Base-by-base conservation (phyloP, 2,888 invertebrate species). In the Drosophila pegasa region DNA sequence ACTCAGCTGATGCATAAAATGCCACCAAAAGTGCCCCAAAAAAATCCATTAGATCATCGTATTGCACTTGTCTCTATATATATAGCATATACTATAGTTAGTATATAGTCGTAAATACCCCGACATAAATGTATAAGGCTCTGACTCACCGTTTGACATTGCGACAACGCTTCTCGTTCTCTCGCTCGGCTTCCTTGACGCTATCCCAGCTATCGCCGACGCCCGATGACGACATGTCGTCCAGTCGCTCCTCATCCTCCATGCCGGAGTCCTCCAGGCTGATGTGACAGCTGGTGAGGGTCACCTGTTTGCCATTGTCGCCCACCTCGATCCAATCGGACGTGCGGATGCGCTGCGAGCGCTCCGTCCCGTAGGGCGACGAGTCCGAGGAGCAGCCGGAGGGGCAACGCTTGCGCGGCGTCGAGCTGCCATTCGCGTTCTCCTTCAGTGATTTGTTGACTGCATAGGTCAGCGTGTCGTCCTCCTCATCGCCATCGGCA, bases 281-380 rank as follows among this genome's bases (percentile, higher is more conserved):
- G 52, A 94, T 94, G 84, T 94, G 94, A 88, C 94, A 94, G 88
- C 93, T 94, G 55, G 93, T 93, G 74, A 93, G 88, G 7, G 93
- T 92, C 45, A 94, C 93, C 87, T 93, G 93, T 72, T 93, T 92
- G 67, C 94, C 94, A 89, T 93, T 93, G 76, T 93, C 93, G 62
- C 92, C 93, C 71, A 94, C 93, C 87, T 94, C 94, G 59, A 93
- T 93, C 94, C 94, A 94, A 89, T 94, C 94, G 0, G 93, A 93
- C n/a, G 92, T 92, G 60, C 92, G 88, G 41, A 92, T 92, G 50
- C 92, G 88, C 56, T 91, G 89, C 41, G 91, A 91, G 50, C 92
- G 88, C 69, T 92, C 92, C 7, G 91, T 91, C 52, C 92, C 92
- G 57, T 91, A 91, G 0, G 92, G 91, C 58, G 92, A 92, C 0